phyloP scores from a whole-genome alignment of 2,888 invertebrate genomes.

The Busseola fusca region DNA sequence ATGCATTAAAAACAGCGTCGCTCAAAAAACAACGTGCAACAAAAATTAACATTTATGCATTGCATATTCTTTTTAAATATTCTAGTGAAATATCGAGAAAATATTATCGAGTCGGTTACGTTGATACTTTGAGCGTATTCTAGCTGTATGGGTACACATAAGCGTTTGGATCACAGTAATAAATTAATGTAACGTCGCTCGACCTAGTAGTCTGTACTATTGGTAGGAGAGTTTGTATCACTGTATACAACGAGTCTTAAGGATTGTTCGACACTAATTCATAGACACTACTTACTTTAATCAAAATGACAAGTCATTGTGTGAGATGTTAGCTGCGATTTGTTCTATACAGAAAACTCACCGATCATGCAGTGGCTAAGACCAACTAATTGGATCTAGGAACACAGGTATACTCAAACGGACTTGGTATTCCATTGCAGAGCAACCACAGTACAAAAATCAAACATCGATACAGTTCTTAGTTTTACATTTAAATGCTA shows the following conservation, averaged over 20 bases:
- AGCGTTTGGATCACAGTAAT: conserved; percentile 87
- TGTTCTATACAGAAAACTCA: conserved; percentile 83
- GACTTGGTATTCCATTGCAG: conserved; percentile 46
- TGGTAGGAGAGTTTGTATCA: conserved; percentile 77
- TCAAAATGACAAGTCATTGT: conserved; percentile 76
- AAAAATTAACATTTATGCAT: conserved; percentile 91
- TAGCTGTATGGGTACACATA: conserved; percentile 89
- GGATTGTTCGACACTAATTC: conserved; percentile 75
- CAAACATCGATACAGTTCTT: conserved; percentile 49
- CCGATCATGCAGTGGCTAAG: conserved; percentile 83
- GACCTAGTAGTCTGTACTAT: conserved; percentile 85
- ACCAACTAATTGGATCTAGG: conserved; percentile 68
- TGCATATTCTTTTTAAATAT: conserved; percentile 88
- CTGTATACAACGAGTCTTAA: conserved; percentile 72
- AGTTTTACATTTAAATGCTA: conserved; percentile 44
- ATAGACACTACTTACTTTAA: conserved; percentile 80
- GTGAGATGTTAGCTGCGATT: conserved; percentile 88
- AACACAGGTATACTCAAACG: conserved; percentile 52
- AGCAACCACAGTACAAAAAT: conserved; percentile 47
- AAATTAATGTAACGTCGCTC: conserved; percentile 82
- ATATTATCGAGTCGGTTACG: conserved; percentile 85
- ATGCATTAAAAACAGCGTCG: conserved; percentile 96
- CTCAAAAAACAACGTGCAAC: conserved; percentile 94
- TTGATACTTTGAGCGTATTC: conserved; percentile 89
- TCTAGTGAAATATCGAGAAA: conserved; percentile 87